Evolutionary conservation across 1,140 invertebrate species (phyloP).

Genomic region (Drosophila ercepeae): DNA sequence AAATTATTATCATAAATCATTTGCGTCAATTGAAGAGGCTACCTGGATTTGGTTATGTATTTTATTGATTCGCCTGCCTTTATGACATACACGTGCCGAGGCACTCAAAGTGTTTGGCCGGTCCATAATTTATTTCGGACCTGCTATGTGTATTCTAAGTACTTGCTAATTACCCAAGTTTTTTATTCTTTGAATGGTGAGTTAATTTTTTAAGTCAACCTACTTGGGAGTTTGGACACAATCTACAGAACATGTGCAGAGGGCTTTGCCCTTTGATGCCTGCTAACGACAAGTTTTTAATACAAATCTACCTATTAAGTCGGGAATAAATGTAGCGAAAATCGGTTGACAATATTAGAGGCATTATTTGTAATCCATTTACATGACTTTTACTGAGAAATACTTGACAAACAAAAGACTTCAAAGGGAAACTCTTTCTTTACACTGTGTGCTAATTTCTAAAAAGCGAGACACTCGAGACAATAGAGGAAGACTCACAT

Average conservation of each 20-base stretch:
- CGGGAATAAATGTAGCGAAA: too few relatives aligned
- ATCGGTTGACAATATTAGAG: not conserved
- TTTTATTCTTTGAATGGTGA: conserved; percentile 28
- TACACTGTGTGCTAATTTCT: not conserved
- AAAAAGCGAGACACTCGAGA: conserved; percentile 37
- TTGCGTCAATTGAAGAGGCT: conserved; percentile 65
- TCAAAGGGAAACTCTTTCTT: not conserved
- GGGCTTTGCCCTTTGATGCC: not conserved
- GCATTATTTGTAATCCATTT: not conserved
- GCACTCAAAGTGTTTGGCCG: conserved; percentile 47
- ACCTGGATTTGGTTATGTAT: conserved; percentile 71
- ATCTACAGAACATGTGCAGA: not conserved
- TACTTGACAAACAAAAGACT: not conserved
- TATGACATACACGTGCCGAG: conserved; percentile 69
- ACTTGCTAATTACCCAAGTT: conserved; percentile 37
- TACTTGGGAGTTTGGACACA: not conserved
- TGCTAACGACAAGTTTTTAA: too few relatives aligned
- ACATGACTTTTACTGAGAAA: conserved; percentile 1
- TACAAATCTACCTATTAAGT: too few relatives aligned
- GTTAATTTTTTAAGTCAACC: conserved; percentile 31
- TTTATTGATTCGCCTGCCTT: conserved; percentile 71
- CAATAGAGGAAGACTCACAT: conserved; percentile 28
- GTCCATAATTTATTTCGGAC: conserved; percentile 45
- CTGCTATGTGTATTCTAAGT: conserved; percentile 36
- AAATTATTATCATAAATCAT: conserved; percentile 33